A percentile compares a stretch with the other conserved stretches of the same genome.
These are phyloP conservation scores for Morphnarchus princeps DNA, from an alignment of 2,113 vertebrate genomes.

Conservation along the genomic window DNA sequence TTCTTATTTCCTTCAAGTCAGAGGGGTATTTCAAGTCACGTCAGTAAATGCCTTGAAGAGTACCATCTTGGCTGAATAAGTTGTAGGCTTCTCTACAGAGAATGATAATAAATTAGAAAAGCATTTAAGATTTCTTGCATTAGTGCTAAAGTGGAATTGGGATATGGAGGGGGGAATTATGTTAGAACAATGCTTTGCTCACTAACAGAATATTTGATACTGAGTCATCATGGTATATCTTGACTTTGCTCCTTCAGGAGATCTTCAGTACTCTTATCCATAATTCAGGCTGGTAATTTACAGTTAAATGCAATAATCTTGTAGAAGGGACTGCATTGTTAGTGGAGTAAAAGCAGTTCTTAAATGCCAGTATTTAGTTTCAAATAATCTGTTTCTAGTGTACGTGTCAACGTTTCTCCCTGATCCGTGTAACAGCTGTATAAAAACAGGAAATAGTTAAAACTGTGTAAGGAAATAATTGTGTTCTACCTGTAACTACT, in stretches of 20 bases:
- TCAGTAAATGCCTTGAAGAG: neutral
- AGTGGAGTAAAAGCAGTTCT: neutral
- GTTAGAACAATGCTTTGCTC: neutral
- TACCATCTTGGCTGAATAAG: neutral
- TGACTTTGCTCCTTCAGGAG: neutral
- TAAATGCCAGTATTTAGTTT: neutral
- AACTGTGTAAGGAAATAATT: accelerated
- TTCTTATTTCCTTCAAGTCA: neutral
- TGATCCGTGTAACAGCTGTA: too few relatives aligned
- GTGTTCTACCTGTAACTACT: accelerated
- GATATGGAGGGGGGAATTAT: accelerated
- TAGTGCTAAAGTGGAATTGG: neutral
- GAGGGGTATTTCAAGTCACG: neutral
- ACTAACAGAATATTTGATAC: neutral
- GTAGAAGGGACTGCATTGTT: neutral
- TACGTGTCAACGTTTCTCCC: neutral
- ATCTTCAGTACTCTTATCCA: neutral
- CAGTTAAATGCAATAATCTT: neutral
- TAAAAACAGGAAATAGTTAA: accelerated
- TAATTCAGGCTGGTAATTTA: neutral
- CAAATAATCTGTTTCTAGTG: accelerated
- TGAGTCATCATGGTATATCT: accelerated
- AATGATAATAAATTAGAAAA: neutral
- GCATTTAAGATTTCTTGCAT: accelerated
- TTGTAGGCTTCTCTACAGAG: neutral